A percentile compares a stretch with the other conserved stretches of the same genome.
Evolutionary conservation across 2,888 invertebrate genomes (phyloP).

Genomic region (Ceraclea dissimilis): DNA sequence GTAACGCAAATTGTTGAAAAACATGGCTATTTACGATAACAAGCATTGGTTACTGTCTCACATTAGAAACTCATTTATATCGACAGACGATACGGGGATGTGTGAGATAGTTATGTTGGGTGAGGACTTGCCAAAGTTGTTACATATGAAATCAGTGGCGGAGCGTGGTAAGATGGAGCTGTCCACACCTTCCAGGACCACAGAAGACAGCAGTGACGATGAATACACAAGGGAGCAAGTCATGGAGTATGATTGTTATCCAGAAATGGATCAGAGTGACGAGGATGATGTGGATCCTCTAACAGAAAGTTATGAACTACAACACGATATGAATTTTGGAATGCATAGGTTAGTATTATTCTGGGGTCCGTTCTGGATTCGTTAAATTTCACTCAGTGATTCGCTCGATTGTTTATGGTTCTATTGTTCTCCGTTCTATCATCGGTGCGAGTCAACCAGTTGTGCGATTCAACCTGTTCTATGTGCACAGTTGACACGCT

Average conservation of each 20-base stretch:
- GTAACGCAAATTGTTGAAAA: no score
- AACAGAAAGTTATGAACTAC: constrained; percentile 71
- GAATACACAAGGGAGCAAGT: constrained; percentile 32
- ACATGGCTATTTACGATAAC: constrained; percentile 92
- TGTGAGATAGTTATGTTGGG: constrained; percentile 88
- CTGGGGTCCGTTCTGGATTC: no score
- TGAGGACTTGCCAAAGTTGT: constrained; percentile 64
- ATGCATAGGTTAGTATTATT: constrained; percentile 45
- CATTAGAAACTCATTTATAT: constrained; percentile 89
- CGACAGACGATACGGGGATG: constrained; percentile 91
- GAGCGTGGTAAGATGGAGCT: constrained; percentile 33
- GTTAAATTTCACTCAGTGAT: no score
- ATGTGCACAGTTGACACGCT: no score
- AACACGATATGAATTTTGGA: constrained; percentile 57
- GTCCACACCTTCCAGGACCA: constrained; percentile 11
- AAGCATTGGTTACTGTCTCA: constrained; percentile 88
- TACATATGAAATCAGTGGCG: constrained; percentile 29
- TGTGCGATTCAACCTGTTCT: no score
- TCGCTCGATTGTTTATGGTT: no score
- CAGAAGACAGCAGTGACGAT: constrained; percentile 29
- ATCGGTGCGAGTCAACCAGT: no score
- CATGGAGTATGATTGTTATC: constrained; percentile 60
- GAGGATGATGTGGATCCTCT: constrained; percentile 60
- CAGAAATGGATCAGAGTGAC: constrained; percentile 71
- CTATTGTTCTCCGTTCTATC: no score